Evolutionary conservation across 2,797 vertebrate genomes (phyloP).

Genomic region (Vultur gryphus): DNA sequence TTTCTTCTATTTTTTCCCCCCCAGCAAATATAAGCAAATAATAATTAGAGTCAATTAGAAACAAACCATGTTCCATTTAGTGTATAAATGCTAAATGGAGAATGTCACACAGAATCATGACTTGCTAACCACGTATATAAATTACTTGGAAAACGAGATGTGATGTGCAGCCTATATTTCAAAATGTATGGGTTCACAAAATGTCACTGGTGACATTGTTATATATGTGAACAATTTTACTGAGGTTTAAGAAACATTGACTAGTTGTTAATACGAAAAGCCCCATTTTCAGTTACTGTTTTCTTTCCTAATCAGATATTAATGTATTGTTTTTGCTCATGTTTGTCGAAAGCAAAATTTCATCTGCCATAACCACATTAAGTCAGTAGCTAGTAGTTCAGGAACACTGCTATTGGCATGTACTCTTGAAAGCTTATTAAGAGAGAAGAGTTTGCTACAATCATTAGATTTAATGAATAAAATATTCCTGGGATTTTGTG

Average conservation of each 20-base stretch:
- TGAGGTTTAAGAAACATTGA: background rate
- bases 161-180: background rate
- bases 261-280: background rate
- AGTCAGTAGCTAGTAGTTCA: background rate
- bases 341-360: background rate
- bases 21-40: background rate
- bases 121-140: background rate
- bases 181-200: background rate
- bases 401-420: background rate
- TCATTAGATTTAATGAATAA: slow-evolving; percentile 15
- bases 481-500: slow-evolving; percentile 19
- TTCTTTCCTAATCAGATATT: background rate
- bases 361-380: background rate
- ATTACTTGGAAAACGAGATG: background rate
- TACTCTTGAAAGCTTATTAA: background rate
- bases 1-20: background rate
- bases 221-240: background rate
- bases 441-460: background rate
- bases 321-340: background rate
- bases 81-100: background rate
- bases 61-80: background rate
- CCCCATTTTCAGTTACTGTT: background rate
- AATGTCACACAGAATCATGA: background rate
- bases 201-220: background rate
- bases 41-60: background rate